Conservation (phyloP, 2,797 vertebrate genomes). For the Gymnoscopelus braueri region DNA sequence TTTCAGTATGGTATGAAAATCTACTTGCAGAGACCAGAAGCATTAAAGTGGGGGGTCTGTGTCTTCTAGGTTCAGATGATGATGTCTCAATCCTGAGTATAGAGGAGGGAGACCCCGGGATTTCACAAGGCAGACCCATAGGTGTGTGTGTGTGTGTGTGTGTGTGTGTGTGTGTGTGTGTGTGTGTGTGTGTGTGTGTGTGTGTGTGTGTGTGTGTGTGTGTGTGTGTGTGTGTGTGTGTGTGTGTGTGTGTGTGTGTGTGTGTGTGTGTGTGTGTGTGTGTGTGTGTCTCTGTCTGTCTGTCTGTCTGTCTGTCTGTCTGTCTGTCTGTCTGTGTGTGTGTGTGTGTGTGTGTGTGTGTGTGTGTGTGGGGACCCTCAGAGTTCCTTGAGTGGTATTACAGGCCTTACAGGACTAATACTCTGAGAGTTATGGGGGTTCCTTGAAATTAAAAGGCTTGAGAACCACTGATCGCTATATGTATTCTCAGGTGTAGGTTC, state of each 20-base stretch:
- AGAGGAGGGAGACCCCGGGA: conserved; percentile 79
- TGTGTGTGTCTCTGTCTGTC: too few species aligned
- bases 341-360: too few species aligned
- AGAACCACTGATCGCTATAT: background rate
- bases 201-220: background rate
- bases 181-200: conserved; percentile 2
- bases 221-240: background rate
- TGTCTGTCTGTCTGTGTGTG: too few species aligned
- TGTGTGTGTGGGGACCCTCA: too few species aligned
- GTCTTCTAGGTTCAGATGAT: conserved; percentile 66
- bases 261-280: background rate
- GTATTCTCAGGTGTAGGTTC: conserved; percentile 40
- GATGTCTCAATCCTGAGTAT: conserved; percentile 65
- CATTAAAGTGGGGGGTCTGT: background rate
- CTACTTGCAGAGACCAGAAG: too few species aligned
- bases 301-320: too few species aligned
- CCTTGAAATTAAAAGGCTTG: too few species aligned
- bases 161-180: too few species aligned
- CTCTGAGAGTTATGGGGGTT: too few species aligned
- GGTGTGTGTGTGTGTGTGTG: conserved; percentile 36
- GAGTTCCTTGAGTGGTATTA: too few species aligned
- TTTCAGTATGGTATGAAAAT: too few species aligned
- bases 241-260: background rate
- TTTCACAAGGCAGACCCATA: conserved; percentile 65
- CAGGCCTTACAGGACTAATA: too few species aligned